Evolutionary conservation across 1,140 invertebrate genomes (phyloP).

Genomic region (Ptiloglossa arizonensis): DNA sequence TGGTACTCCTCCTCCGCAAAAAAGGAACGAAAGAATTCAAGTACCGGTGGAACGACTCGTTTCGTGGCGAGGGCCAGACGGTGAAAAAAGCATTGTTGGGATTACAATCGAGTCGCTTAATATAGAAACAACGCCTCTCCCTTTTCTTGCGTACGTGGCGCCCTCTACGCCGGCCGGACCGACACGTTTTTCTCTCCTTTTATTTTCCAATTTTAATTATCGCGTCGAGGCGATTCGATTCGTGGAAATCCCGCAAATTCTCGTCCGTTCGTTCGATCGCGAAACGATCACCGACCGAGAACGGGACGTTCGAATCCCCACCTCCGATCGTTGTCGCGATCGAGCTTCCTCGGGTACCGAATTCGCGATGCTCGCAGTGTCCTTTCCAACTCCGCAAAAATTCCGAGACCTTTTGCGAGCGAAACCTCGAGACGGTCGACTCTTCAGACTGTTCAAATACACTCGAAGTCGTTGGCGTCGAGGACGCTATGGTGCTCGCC

Average conservation of each 20-base stretch:
- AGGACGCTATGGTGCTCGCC: constrained; percentile 29
- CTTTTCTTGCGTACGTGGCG: constrained; percentile 5
- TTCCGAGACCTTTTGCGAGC: constrained; percentile 4
- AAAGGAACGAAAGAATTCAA: constrained; percentile 71
- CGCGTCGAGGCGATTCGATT: too few species aligned
- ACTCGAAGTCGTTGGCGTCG: constrained; percentile 18
- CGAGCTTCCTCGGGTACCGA: constrained; percentile 14
- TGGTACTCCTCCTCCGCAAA: constrained; percentile 66
- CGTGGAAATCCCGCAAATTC: too few species aligned
- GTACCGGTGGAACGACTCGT: constrained; percentile 73
- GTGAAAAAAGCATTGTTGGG: constrained; percentile 64
- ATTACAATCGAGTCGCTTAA: constrained; percentile 66
- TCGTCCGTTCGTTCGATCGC: too few species aligned
- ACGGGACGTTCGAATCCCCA: neutral
- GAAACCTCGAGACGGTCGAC: constrained; percentile 48
- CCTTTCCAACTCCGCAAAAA: constrained; percentile 2
- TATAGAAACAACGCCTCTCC: constrained; percentile 56
- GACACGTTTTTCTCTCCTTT: neutral
- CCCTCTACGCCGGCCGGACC: neutral
- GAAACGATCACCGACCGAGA: neutral
- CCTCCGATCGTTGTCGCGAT: constrained; percentile 4
- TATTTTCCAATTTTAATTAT: too few species aligned
- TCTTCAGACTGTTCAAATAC: constrained; percentile 50
- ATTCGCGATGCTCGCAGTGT: neutral
- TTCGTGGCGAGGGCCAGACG: constrained; percentile 55